These are phyloP conservation scores for Prosopocoilus inquinatus DNA, from an alignment of 2,888 invertebrate species.

Conservation along the genomic window DNA sequence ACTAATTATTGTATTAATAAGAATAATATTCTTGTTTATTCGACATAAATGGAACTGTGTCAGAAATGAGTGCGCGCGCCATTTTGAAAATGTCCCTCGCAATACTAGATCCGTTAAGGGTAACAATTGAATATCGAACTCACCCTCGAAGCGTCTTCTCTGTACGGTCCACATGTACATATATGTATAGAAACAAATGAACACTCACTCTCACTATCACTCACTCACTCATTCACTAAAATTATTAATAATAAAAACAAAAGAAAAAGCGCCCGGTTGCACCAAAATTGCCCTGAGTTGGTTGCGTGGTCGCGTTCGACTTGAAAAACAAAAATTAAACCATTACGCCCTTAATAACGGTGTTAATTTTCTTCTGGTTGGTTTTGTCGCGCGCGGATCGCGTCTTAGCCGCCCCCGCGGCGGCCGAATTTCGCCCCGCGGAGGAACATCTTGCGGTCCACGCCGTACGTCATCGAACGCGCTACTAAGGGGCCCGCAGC, in stretches of 20 bases:
- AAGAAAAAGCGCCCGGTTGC: slow-evolving; percentile 43
- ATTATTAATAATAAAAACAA: slow-evolving; percentile 12
- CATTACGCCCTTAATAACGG: slow-evolving; percentile 5
- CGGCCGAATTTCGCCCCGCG: neutral
- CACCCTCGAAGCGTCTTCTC: neutral
- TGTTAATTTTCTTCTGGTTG: neutral
- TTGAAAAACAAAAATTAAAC: slow-evolving; percentile 5
- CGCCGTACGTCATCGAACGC: neutral
- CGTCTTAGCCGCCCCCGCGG: neutral
- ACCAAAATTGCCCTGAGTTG: slow-evolving; percentile 48
- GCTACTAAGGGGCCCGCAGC: slow-evolving; percentile 21
- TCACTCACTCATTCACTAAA: neutral
- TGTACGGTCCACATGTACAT: neutral
- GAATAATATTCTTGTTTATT: too few relatives aligned
- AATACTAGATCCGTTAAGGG: too few relatives aligned
- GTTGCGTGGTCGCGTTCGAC: slow-evolving; percentile 28
- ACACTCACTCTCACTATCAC: too few relatives aligned
- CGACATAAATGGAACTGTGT: too few relatives aligned
- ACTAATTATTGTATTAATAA: too few relatives aligned
- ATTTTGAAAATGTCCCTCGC: too few relatives aligned
- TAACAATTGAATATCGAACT: neutral
- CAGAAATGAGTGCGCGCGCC: too few relatives aligned
- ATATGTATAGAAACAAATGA: too few relatives aligned
- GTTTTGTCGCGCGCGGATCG: neutral
- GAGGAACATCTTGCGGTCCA: neutral